Base-by-base conservation (phyloP, 2,797 vertebrate genomes). In the Limnodromus scolopaceus region DNA sequence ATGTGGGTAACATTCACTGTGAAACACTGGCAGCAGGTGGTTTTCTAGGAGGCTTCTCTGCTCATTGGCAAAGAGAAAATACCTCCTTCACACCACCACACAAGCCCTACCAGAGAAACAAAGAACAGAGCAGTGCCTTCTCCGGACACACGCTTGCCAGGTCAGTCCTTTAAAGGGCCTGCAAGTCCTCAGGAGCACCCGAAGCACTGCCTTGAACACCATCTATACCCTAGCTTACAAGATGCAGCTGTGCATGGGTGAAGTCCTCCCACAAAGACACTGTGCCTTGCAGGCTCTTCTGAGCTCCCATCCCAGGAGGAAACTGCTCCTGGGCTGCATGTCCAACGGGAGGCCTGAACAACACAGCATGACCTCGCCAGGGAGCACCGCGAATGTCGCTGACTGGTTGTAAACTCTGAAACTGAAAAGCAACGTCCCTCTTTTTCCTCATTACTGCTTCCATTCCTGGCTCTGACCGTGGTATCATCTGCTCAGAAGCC, bases 21-120 rank as follows among this genome's bases (percentile, higher is more conserved):
- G 58, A 86, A 93, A 76, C 75, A 74, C 70, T 92, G 89, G 76
- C 74, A 94, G 63, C 1, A 24, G 28, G 32, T 78, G 13, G 6
- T 74, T 94, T 95, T 94, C 95, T 87, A 92, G 63, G 76, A 90
- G 72, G 61, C 13, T 78, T 64, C 58, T 84, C 79, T 88, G 51
- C 51, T 70, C 24, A 2, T 4, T 90, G 85, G 83, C 85, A 86
- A 48, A 79, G 83, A 57, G 83, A 65, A 93, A 96, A 96, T 86
- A 43, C 17, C 41, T 95, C 76, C 85, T 93, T 95, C 63, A 75
- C 69, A 71, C 34, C 22, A 81, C 30, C 51, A 48, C 2, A 3
- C 36, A 53, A 27, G 30, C 19, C 64, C 30, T 89, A 51, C 63
- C 46, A 76, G 49, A 63, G 66, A 36, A 84, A 77, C 70, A 95